Percentiles rank a stretch among this genome's conserved stretches.
Conservation (phyloP, 2,113 vertebrate genomes). For the Podilymbus podiceps region DNA sequence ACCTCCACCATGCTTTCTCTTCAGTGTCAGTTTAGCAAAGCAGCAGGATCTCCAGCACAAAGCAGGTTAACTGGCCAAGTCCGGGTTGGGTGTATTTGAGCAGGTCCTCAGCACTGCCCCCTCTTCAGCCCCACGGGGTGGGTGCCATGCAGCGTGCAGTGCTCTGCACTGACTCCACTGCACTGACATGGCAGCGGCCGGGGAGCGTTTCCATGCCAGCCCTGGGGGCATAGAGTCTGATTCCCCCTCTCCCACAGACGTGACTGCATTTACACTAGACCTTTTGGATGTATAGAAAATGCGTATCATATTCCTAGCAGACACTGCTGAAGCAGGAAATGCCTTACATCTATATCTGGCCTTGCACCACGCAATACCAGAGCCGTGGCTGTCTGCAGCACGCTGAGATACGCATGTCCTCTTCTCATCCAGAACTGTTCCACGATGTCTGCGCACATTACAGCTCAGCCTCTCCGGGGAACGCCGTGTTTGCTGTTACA, state of each 20-base stretch:
- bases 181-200: fast-evolving
- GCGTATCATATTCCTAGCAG: not conserved
- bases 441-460: not conserved
- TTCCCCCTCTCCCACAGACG: not conserved
- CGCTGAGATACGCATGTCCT: not conserved
- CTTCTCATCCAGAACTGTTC: not conserved
- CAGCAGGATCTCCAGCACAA: not conserved
- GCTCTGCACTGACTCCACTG: not conserved
- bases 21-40: not conserved
- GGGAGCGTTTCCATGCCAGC: fast-evolving
- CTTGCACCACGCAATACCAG: not conserved
- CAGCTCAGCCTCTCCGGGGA: conserved; percentile 18
- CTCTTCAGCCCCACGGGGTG: not conserved
- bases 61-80: not conserved
- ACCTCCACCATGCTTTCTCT: not conserved
- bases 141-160: not conserved
- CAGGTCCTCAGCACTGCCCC: not conserved
- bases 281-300: not conserved
- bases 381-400: not conserved
- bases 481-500: not conserved
- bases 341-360: not conserved
- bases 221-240: not conserved
- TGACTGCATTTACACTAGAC: not conserved
- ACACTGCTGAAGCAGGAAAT: not conserved
- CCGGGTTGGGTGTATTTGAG: not conserved